Percentiles rank a stretch among this genome's conserved stretches.
These are phyloP conservation scores for Standfussiana lucernea DNA, from an alignment of 2,888 invertebrate species.

Conservation along the genomic window DNA sequence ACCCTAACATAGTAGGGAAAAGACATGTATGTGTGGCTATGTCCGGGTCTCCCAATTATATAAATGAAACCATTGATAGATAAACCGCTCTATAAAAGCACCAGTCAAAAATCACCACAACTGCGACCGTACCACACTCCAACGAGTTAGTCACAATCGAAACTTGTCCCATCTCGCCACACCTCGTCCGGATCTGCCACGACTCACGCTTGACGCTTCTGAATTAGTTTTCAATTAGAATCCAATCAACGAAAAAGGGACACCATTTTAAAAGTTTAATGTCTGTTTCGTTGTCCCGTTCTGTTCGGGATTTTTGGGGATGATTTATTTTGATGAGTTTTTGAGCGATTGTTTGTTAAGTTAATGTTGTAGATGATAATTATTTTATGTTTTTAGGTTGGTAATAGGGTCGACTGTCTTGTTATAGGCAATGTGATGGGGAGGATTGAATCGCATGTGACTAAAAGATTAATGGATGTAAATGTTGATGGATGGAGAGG, in stretches of 20 bases:
- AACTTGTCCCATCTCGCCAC: slow-evolving; percentile 46
- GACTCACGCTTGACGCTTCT: slow-evolving; percentile 12
- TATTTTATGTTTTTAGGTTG: neutral
- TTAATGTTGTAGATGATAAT: neutral
- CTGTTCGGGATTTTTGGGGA: slow-evolving; percentile 11
- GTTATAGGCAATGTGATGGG: too few relatives aligned
- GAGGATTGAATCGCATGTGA: too few relatives aligned
- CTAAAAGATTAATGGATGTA: too few relatives aligned
- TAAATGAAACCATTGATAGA: too few relatives aligned
- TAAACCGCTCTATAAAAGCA: too few relatives aligned
- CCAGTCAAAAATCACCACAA: slow-evolving; percentile 2
- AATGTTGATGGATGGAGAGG: too few relatives aligned
- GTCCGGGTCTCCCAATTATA: too few relatives aligned
- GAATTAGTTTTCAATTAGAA: slow-evolving; percentile 64
- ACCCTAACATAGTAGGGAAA: too few relatives aligned
- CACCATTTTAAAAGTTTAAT: slow-evolving; percentile 33
- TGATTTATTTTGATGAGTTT: slow-evolving; percentile 1
- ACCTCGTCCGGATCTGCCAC: slow-evolving; percentile 10
- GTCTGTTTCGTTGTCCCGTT: neutral
- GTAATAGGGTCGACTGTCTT: too few relatives aligned
- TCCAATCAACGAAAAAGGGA: slow-evolving; percentile 45
- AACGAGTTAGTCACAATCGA: slow-evolving; percentile 40
- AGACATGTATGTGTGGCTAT: too few relatives aligned
- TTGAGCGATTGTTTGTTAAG: slow-evolving; percentile 2
- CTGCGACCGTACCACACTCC: slow-evolving; percentile 11